A percentile compares a stretch with the other conserved stretches of the same genome.
Conservation (phyloP, 2,797 vertebrate genomes). For the Aulostomus chinensis region DNA sequence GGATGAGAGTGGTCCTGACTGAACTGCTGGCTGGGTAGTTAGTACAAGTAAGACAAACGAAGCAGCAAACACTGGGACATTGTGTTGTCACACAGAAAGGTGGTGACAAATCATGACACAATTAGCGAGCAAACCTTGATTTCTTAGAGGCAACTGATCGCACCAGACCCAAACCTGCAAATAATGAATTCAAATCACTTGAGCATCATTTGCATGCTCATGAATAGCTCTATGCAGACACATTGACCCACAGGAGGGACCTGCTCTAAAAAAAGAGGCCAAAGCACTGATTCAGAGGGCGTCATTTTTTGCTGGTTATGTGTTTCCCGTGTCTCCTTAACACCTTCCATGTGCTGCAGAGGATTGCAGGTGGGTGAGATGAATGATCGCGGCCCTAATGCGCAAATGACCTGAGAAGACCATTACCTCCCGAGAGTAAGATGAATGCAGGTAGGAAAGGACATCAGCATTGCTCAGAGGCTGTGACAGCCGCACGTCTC, state of each 20-base stretch:
- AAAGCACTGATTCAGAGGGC: slow-evolving; percentile 41
- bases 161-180: slow-evolving; percentile 17
- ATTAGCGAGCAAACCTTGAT: slow-evolving; percentile 24
- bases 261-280: slow-evolving; percentile 11
- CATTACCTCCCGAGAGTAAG: slow-evolving; percentile 75
- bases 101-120: slow-evolving; percentile 48
- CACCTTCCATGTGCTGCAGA: slow-evolving; percentile 14
- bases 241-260: slow-evolving; percentile 18
- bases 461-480: slow-evolving; percentile 77
- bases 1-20: no score
- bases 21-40: no score
- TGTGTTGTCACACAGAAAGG: slow-evolving; percentile 14
- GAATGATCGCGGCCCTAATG: slow-evolving; percentile 70
- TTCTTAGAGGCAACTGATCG: slow-evolving; percentile 41
- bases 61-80: slow-evolving; percentile 5
- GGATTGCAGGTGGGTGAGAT: slow-evolving; percentile 65
- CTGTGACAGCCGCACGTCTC: slow-evolving; percentile 72
- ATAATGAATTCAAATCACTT: slow-evolving; percentile 39
- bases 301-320: slow-evolving; percentile 12
- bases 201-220: slow-evolving; percentile 25
- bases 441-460: slow-evolving; percentile 74
- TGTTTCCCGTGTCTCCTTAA: slow-evolving; percentile 42
- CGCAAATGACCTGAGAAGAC: slow-evolving; percentile 76
- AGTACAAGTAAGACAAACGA: slow-evolving; percentile 15
- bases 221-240: slow-evolving; percentile 24